Evolutionary conservation across 2,797 vertebrate genomes (phyloP), one percentile per base, ranked within the genome.

Genomic region (Lates japonicus): DNA sequence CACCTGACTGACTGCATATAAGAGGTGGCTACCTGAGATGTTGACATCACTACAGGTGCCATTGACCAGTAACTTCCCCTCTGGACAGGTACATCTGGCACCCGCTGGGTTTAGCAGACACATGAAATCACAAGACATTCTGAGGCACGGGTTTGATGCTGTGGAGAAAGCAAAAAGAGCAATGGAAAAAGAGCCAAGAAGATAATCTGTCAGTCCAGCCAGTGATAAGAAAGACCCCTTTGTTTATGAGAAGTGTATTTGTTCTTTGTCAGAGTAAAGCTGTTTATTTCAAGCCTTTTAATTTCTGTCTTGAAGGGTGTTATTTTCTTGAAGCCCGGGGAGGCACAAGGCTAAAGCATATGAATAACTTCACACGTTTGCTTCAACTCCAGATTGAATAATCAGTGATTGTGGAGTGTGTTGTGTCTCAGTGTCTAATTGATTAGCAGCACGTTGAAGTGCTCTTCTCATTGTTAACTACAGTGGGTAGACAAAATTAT

Each of bases 31-130:
- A 99, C 98, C 98, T 94, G 97, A 95, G 54, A 96, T 85, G 84
- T 86, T 97, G 76, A 96, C 94, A 82, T 99, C 97, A 58, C 89
- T 93, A 81, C 98, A 99, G 49, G 97, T 97, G 78, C 97, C 97
- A 70, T 99, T 99, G 88, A 98, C 90, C 90, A 98, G 86, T 0
- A 95, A 89, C 87, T 99, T 98, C 73, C 98, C 98, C 94, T 99
- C 98, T 54, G 97, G 97, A 94, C 98, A 99, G 70, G 95, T 94
- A 87, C 98, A 99, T 2, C 96, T 96, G 80, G 97, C 97, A 37
- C 98, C 98, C 68, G 92, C 94, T 70, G 98, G 98, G 90, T 98
- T 99, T 44, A 99, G 96, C 78, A 99, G 94, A 93, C 98, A 99
- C 94, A 99, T 97, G 88, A 98, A 99, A 70, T 98, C 98, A 87